Evolutionary conservation across 2,113 vertebrate species (phyloP), one percentile per base, ranked within the genome.

Genomic region (Tor tambroides): DNA sequence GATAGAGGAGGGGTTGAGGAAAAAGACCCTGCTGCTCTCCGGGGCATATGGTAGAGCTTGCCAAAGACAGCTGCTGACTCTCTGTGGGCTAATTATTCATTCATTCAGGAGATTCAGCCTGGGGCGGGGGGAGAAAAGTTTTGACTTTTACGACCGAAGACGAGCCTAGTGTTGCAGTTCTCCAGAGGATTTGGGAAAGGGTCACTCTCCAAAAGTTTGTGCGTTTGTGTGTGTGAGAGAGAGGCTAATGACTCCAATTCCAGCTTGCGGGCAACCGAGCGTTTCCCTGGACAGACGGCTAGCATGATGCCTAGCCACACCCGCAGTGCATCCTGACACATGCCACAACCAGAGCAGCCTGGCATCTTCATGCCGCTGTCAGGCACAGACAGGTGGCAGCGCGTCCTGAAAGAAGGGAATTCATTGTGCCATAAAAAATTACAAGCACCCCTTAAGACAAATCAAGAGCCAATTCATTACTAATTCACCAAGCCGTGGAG

Each of bases 11-110:
- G 86, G 81, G 90, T 67, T 83, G 75, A 85, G 67, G 43, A 72
- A 81, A 87, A 72, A 54, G 85, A 91, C 85, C 54, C 86, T 2
- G 84, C 51, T 83, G 85, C 14, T 83, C 32, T 77, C 61, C 41
- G 69, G 87, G 92, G 90, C 91, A 91, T 91, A 88, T 89, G 91
- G 85, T 89, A 85, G 19, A 91, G 84, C 80, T 80, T 69, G 84
- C 26, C 69, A 67, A 83, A 76, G 87, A 87, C 92, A 91, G 92
- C 93, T 92, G 92, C 92, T 89, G 86, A 89, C 59, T 89, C 85
- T 90, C 89, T 87, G n/a, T 81, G 80, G 26, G 83, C 89, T 91
- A 86, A 92, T 93, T 92, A 91, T 89, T 65, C 90, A 84, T 84
- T 84, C 32, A n/a, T 46, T 83, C 49, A 6, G 30, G 86, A 69